Conservation (phyloP, 92 coral and sea anemone genomes). For the Pocillopora meandrina region DNA sequence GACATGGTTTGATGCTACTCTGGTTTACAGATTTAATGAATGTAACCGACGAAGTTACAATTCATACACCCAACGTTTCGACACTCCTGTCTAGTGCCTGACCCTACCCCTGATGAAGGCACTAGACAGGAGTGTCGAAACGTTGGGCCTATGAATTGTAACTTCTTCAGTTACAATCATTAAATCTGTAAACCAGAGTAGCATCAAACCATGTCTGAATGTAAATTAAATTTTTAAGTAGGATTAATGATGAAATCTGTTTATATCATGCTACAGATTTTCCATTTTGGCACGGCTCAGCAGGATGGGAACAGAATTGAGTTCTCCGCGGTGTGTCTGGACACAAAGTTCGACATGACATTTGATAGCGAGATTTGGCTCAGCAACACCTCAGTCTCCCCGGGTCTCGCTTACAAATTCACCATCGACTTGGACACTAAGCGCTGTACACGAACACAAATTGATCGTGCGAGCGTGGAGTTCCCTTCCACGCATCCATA, state of each 20-base stretch:
- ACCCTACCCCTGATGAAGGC: too few species aligned
- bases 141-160: too few species aligned
- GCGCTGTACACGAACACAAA: conserved; percentile 63
- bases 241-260: not conserved
- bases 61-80: too few species aligned
- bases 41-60: too few species aligned
- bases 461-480: conserved; percentile 73
- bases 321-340: conserved; percentile 80
- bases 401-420: conserved; percentile 67
- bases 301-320: conserved; percentile 54
- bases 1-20: too few species aligned
- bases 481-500: conserved; percentile 81
- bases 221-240: too few species aligned
- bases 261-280: conserved; percentile 52
- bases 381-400: conserved; percentile 73
- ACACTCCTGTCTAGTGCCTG: too few species aligned
- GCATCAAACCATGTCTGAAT: too few species aligned
- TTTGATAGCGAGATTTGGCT: conserved; percentile 85
- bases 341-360: conserved; percentile 81
- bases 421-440: conserved; percentile 60
- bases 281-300: conserved; percentile 89
- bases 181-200: too few species aligned
- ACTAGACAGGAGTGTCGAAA: too few species aligned
- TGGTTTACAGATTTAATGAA: too few species aligned
- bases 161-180: too few species aligned